Evolutionary conservation across 2,113 vertebrate species (phyloP).

Genomic region (Tenebrosternarchus preto): DNA sequence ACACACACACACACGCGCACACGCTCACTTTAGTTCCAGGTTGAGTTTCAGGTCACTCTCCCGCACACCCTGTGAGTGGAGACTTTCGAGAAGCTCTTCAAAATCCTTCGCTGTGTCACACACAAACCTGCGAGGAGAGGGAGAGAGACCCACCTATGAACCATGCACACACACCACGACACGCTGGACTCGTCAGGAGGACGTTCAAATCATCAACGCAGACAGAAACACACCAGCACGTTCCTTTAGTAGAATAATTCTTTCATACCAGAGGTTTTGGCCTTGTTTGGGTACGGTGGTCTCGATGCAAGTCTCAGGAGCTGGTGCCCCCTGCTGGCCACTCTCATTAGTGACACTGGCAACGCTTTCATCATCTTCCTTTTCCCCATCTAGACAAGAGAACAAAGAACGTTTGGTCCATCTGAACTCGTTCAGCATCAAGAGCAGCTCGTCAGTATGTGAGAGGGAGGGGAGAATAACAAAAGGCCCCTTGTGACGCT

Average conservation of each 20-base stretch:
- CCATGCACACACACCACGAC: no score
- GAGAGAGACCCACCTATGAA: neutral
- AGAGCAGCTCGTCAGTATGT: no score
- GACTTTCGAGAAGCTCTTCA: slow-evolving; percentile 85
- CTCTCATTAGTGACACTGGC: slow-evolving; percentile 68
- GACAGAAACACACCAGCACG: neutral
- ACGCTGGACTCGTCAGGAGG: no score
- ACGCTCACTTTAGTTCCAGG: slow-evolving; percentile 82
- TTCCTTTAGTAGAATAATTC: neutral
- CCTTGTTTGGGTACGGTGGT: slow-evolving; percentile 91
- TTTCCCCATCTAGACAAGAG: slow-evolving; percentile 65
- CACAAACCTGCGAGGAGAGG: slow-evolving; percentile 81
- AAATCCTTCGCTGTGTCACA: slow-evolving; percentile 87
- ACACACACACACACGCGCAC: slow-evolving; percentile 69
- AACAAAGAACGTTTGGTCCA: neutral
- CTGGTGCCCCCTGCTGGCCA: slow-evolving; percentile 68
- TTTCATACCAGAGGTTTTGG: slow-evolving; percentile 90
- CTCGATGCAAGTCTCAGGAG: slow-evolving; percentile 77
- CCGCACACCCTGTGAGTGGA: slow-evolving; percentile 90
- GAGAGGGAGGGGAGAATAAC: no score
- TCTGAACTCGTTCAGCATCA: no score
- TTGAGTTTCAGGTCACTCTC: slow-evolving; percentile 89
- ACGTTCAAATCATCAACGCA: no score
- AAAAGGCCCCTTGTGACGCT: no score
- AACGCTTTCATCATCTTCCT: slow-evolving; percentile 71